phyloP scores from a whole-genome alignment of 1,140 invertebrate genomes.

The Procambarus clarkii region DNA sequence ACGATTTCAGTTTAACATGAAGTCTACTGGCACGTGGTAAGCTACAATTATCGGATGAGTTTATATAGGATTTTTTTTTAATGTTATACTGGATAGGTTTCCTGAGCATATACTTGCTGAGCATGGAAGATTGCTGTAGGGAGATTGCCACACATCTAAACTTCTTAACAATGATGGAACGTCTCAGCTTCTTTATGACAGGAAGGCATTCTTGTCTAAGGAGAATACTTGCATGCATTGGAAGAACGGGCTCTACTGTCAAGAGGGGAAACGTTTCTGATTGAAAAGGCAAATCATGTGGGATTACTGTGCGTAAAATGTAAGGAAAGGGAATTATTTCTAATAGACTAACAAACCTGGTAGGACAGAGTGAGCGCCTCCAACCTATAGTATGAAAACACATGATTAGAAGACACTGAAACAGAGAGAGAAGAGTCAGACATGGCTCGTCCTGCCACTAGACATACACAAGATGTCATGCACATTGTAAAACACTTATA shows the following conservation, averaged over 20 bases:
- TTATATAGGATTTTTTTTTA: too few species aligned
- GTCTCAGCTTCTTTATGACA: not conserved
- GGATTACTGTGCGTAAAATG: too few species aligned
- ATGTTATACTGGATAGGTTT: not conserved
- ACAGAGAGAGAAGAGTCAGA: not conserved
- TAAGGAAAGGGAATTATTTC: not conserved
- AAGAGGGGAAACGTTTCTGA: not conserved
- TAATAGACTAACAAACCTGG: not conserved
- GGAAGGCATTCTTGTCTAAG: not conserved
- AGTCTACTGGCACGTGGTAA: too few species aligned
- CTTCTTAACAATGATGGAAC: not conserved
- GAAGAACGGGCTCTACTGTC: not conserved
- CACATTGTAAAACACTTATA: not conserved
- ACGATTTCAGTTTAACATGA: too few species aligned
- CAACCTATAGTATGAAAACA: conserved; percentile 2
- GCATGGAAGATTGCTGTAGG: not conserved
- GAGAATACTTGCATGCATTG: not conserved
- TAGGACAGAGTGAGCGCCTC: not conserved
- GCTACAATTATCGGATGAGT: too few species aligned
- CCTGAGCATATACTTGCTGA: not conserved
- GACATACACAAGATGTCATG: not conserved
- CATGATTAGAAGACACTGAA: conserved; percentile 11
- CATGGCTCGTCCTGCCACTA: not conserved
- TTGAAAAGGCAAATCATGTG: not conserved
- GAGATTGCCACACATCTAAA: not conserved